Base-by-base conservation (phyloP, 2,797 vertebrate genomes). In the Parambassis ranga region DNA sequence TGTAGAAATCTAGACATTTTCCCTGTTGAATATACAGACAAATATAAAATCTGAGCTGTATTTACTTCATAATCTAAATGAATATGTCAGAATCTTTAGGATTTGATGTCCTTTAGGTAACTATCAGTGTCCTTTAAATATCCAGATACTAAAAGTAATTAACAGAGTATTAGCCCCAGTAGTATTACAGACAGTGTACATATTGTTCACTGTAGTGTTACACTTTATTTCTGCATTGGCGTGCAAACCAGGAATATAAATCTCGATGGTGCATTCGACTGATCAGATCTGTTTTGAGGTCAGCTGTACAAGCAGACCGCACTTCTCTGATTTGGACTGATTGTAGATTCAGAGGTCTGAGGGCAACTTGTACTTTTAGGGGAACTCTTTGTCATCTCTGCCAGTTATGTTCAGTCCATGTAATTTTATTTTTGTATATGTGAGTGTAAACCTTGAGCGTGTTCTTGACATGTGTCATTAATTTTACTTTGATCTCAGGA, bases 401-500 rank as follows among this genome's bases (percentile, higher is more conserved):
- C 46, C 62, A 38, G 53, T 65, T 66, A 65, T 82, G 75, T 76
- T 82, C 60, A 42, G 67, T 85, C 71, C 5, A 33, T 82, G 73
- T 82, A 5, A 30, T 62, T 71, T 65, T 71, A 53, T 73, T 73
- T 79, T 79, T 81, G 63, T 85, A 39, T 70, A 47, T 61, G 71
- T 86, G 75, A 16, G 43, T 78, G 77, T 85, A 83, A 58, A 68
- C 73, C 78, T 65, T 51, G 63, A 82, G 63, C 31, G 71, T 67
- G 64, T 61, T 81, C 56, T 72, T 73, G 62, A 71, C 62, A 79
- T 47, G 52, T 77, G 67, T 79, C 58, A 48, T 75, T 75, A 1
- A 23, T 70, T 75, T 87, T 85, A 35, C 38, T 83, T 89, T 87
- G 76, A 85, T 70, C 85, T 86, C 83, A 85, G 86, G 87, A 86